These are phyloP conservation scores for Callyntrura guangdongensis DNA, from an alignment of 2,888 invertebrate species.

Conservation along the genomic window DNA sequence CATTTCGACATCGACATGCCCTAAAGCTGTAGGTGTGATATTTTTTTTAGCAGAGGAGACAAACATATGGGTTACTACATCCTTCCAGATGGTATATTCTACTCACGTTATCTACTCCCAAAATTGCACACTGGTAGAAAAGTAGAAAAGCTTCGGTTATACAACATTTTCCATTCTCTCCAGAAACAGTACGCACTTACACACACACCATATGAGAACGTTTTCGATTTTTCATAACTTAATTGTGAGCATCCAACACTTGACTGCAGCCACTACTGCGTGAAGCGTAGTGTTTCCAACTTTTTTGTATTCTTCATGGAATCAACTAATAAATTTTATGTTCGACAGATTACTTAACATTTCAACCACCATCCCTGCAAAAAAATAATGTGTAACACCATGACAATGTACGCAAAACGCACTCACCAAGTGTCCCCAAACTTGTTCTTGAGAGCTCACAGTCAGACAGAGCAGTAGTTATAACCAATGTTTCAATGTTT, in stretches of 20 bases:
- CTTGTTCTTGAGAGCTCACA: neutral
- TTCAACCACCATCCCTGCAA: neutral
- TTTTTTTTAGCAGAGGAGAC: no score
- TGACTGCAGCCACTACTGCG: neutral
- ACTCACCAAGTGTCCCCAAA: neutral
- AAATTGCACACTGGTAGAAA: no score
- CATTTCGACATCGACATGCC: no score
- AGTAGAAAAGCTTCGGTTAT: neutral
- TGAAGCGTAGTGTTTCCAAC: neutral
- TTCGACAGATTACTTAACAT: slow-evolving; percentile 34
- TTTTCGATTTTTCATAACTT: slow-evolving; percentile 9
- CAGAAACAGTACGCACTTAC: neutral
- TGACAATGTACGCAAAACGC: neutral
- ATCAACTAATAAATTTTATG: slow-evolving; percentile 44
- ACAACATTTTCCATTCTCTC: neutral
- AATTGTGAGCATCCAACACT: slow-evolving; percentile 1
- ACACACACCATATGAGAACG: neutral
- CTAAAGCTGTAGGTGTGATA: no score
- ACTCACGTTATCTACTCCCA: no score
- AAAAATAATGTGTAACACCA: slow-evolving; percentile 4
- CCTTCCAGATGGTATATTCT: no score
- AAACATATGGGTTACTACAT: no score
- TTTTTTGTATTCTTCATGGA: slow-evolving; percentile 13
- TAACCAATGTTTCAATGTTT: neutral
- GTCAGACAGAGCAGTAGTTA: neutral